Conservation (phyloP, 2,113 vertebrate species). For the Baryphthengus martii region DNA sequence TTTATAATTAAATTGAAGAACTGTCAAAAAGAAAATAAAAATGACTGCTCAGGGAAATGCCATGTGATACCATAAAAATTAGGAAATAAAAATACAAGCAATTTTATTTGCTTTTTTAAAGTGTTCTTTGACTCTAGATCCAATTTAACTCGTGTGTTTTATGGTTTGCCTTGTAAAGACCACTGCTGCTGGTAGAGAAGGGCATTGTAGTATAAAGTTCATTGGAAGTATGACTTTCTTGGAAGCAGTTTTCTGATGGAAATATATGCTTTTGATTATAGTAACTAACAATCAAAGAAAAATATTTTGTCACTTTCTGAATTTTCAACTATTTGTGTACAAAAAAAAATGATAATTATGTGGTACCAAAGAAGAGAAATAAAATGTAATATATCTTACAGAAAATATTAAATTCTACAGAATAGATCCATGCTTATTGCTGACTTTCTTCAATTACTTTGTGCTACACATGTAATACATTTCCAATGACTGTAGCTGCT, state of each 20-base stretch:
- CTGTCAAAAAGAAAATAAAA: background rate
- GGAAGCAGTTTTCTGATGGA: background rate
- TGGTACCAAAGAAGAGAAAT: background rate
- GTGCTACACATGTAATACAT: background rate
- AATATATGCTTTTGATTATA: background rate
- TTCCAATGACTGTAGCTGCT: background rate
- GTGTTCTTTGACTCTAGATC: background rate
- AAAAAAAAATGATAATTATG: background rate
- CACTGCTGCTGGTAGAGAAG: background rate
- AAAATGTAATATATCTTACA: background rate
- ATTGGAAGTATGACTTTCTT: background rate
- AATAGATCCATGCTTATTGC: background rate
- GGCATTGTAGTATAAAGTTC: background rate
- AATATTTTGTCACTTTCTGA: background rate
- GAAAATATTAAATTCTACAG: background rate
- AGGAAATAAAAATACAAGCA: background rate
- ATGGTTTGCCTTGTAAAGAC: background rate
- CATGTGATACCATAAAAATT: background rate
- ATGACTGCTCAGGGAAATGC: background rate
- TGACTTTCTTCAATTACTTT: background rate
- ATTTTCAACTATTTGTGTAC: background rate
- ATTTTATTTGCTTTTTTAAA: background rate
- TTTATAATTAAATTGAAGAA: background rate
- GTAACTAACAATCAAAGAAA: background rate
- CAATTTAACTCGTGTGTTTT: background rate